Conservation (phyloP, 2,113 vertebrate genomes). For the Myocastor coypus region DNA sequence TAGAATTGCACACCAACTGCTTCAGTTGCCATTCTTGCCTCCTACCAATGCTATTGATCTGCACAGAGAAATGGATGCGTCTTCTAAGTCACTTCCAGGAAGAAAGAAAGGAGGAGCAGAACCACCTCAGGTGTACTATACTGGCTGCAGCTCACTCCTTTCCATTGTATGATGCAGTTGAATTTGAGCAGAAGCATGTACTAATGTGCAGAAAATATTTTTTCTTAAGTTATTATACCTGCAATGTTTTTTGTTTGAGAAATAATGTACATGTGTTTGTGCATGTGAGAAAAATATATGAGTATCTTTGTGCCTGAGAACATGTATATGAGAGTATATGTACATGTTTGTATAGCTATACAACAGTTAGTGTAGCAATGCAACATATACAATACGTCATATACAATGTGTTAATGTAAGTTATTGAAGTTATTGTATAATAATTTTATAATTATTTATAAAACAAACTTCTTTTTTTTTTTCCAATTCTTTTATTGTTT, state of each 20-base stretch:
- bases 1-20: background rate
- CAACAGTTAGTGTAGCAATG: background rate
- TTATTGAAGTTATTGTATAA: background rate
- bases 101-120: background rate
- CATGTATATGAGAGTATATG: background rate
- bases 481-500: too few relatives aligned
- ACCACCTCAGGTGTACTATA: background rate
- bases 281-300: background rate
- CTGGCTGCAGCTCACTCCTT: background rate
- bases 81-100: background rate
- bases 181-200: background rate
- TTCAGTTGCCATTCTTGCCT: rapidly evolving
- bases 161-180: background rate
- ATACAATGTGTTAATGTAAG: background rate
- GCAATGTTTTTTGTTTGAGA: background rate
- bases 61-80: background rate
- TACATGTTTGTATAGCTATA: background rate
- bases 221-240: background rate
- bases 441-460: background rate
- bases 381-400: background rate
- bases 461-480: background rate
- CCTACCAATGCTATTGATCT: background rate
- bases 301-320: background rate
- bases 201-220: background rate
- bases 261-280: background rate